Conservation (phyloP, 2,797 vertebrate genomes). For the Labroides dimidiatus region DNA sequence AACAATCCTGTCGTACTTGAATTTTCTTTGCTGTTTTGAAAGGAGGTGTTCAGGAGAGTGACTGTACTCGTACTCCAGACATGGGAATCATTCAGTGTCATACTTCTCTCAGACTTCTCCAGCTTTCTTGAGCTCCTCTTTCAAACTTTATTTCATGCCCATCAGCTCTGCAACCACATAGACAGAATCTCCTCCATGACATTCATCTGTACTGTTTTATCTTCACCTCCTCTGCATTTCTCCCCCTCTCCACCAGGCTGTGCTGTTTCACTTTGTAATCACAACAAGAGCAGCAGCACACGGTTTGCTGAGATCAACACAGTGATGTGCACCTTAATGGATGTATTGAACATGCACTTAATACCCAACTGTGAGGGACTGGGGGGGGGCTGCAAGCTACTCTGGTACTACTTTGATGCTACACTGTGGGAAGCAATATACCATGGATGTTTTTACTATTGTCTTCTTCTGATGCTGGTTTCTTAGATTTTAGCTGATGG, state of each 20-base stretch:
- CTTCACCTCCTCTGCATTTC: constrained; percentile 27
- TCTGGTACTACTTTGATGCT: constrained; percentile 23
- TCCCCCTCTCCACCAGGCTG: constrained; percentile 56
- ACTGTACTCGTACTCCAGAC: constrained; percentile 40
- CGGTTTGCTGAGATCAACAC: constrained; percentile 30
- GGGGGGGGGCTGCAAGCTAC: constrained; percentile 11
- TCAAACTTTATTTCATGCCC: constrained; percentile 5
- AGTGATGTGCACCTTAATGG: constrained; percentile 61
- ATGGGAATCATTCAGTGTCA: constrained; percentile 11
- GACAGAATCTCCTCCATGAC: constrained; percentile 11
- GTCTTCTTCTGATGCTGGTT: constrained; percentile 56
- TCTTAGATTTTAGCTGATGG: constrained; percentile 59
- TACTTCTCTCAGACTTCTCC: constrained; percentile 5
- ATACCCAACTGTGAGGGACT: constrained; percentile 35
- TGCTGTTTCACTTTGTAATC: constrained; percentile 63
- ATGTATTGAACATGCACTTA: constrained; percentile 72
- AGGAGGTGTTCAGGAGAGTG: constrained; percentile 33
- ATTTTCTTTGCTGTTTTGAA: constrained; percentile 60
- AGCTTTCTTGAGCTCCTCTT: constrained; percentile 1
- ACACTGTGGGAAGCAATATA: constrained; percentile 19
- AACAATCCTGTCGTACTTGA: constrained; percentile 83
- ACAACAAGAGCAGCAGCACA: constrained; percentile 27
- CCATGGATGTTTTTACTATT: constrained; percentile 55
- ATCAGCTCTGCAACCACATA: constrained; percentile 6
- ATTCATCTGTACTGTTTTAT: neutral